A percentile compares a stretch with the other conserved stretches of the same genome.
Conservation (phyloP, 2,113 vertebrate species). For the Trachemys scripta region DNA sequence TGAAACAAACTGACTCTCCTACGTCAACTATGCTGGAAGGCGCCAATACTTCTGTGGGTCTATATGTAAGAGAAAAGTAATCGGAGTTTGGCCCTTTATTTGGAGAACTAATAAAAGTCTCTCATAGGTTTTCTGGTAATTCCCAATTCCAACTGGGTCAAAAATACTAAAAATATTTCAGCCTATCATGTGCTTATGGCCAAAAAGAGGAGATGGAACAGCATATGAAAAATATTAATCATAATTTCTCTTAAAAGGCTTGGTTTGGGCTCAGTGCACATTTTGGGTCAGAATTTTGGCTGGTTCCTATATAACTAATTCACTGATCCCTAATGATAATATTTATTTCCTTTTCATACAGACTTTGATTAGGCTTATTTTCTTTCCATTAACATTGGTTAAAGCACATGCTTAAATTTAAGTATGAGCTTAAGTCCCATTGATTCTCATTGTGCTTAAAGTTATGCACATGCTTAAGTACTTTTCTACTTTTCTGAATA, state of each 20-base stretch:
- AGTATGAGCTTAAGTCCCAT: neutral
- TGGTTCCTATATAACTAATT: neutral
- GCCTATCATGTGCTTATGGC: slow-evolving; percentile 9
- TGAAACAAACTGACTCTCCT: neutral
- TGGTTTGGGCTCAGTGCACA: neutral
- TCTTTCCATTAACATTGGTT: rapidly evolving
- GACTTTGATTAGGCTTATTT: neutral
- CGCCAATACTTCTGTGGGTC: neutral
- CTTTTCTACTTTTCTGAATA: neutral
- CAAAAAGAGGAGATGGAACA: neutral
- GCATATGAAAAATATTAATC: neutral
- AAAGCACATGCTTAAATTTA: neutral
- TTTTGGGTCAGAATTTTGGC: neutral
- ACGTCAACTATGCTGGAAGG: neutral
- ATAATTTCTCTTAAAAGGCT: neutral
- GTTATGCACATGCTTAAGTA: neutral
- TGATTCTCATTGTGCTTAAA: neutral
- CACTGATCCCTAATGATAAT: neutral
- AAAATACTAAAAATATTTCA: neutral
- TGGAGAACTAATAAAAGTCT: neutral
- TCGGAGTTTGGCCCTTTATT: neutral
- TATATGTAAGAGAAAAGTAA: neutral
- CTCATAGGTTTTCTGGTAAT: neutral
- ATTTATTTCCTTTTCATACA: neutral
- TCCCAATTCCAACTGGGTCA: neutral